Conservation (phyloP, 1,140 invertebrate species). For the Portunus trituberculatus region DNA sequence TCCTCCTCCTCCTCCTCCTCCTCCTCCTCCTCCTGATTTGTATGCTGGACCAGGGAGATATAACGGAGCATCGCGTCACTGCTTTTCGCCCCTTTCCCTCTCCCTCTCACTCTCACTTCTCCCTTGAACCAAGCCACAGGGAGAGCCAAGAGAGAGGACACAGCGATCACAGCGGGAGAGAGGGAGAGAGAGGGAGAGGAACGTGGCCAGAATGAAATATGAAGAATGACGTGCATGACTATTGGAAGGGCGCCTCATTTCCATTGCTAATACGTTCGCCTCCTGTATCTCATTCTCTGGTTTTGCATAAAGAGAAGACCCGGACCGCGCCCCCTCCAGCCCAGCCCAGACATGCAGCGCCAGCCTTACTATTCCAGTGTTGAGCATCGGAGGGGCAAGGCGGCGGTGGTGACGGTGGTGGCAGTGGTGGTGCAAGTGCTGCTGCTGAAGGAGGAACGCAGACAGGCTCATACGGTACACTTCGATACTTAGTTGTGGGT, state of each 20-base stretch:
- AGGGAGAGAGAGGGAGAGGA: background rate
- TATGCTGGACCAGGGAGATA: constrained; percentile 74
- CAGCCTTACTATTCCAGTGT: background rate
- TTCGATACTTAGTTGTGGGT: too few relatives aligned
- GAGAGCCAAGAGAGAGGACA: background rate
- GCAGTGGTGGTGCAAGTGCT: too few relatives aligned
- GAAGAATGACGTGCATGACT: constrained; percentile 77
- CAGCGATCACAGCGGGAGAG: background rate
- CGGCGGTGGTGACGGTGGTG: background rate
- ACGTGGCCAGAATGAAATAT: constrained; percentile 74
- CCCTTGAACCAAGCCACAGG: background rate
- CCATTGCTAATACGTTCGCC: constrained; percentile 75
- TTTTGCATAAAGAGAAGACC: constrained; percentile 77
- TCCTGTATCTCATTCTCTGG: constrained; percentile 77
- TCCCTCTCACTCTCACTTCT: constrained; percentile 27
- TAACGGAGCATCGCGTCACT: constrained; percentile 69
- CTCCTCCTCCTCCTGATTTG: constrained; percentile 72
- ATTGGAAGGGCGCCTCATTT: constrained; percentile 76
- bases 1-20: constrained; percentile 30
- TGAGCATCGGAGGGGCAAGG: constrained; percentile 25
- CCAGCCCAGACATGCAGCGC: background rate
- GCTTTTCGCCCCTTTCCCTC: constrained; percentile 49
- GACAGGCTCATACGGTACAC: too few relatives aligned
- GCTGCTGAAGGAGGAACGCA: too few relatives aligned
- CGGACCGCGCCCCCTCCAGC: constrained; percentile 52